Percentiles rank a stretch among this genome's conserved stretches.
Conservation (phyloP, 2,797 vertebrate species). For the Sebastes iracundus region DNA sequence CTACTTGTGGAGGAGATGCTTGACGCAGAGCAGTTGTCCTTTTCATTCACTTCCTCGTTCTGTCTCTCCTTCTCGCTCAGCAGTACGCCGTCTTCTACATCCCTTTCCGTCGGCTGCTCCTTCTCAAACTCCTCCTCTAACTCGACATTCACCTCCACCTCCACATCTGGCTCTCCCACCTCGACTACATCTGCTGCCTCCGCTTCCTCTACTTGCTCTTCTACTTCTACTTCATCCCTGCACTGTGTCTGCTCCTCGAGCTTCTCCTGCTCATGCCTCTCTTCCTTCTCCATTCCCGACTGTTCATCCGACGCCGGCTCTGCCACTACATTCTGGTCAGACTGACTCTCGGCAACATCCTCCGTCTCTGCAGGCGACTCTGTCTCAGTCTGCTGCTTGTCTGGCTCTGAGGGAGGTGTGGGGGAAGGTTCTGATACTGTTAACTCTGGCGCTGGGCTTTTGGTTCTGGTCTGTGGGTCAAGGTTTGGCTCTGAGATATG, state of each 20-base stretch:
- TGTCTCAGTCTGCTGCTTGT: constrained; percentile 50
- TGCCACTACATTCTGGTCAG: constrained; percentile 38
- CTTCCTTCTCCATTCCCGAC: constrained; percentile 31
- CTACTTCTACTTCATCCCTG: constrained; percentile 31
- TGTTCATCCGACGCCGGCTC: constrained; percentile 40
- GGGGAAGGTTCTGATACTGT: constrained; percentile 50
- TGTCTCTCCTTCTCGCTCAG: constrained; percentile 97
- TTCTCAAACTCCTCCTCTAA: constrained; percentile 80
- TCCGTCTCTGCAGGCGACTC: constrained; percentile 27
- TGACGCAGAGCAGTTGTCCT: constrained; percentile 97
- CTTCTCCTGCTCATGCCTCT: constrained; percentile 39
- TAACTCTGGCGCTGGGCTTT: constrained; percentile 58
- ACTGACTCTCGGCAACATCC: constrained; percentile 49
- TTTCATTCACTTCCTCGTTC: constrained; percentile 97
- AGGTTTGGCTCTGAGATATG: constrained; percentile 75
- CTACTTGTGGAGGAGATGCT: constrained; percentile 98
- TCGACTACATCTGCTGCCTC: constrained; percentile 40
- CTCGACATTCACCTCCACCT: constrained; percentile 74
- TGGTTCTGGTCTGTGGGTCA: constrained; percentile 75
- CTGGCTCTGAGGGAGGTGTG: constrained; percentile 48
- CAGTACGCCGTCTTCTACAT: constrained; percentile 86
- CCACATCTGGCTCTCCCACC: constrained; percentile 51
- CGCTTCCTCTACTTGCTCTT: constrained; percentile 37
- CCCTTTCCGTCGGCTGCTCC: constrained; percentile 83
- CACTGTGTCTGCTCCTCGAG: constrained; percentile 30